These are phyloP conservation scores for Marisa cornuarietis DNA, from an alignment of 1,140 invertebrate species.

Conservation along the genomic window DNA sequence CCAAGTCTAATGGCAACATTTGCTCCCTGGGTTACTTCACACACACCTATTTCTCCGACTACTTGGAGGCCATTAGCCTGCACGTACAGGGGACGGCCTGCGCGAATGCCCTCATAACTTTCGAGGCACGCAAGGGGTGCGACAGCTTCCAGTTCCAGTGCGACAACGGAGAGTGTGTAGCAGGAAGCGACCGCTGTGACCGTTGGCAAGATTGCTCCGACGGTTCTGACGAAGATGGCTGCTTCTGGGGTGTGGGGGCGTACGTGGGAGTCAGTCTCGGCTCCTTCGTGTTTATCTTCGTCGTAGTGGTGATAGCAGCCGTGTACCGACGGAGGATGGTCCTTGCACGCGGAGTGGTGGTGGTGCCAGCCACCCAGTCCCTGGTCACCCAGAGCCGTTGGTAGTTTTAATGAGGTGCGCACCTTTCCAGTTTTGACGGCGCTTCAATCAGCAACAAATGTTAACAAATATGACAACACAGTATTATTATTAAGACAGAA, in stretches of 20 bases:
- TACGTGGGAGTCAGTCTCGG: not conserved
- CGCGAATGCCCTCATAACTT: not conserved
- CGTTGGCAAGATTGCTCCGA: not conserved
- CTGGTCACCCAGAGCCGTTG: not conserved
- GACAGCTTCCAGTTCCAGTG: not conserved
- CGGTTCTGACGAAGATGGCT: not conserved
- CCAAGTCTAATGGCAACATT: not conserved
- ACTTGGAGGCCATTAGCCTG: not conserved
- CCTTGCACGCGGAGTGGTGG: not conserved
- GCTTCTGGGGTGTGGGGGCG: not conserved
- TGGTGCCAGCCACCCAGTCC: not conserved
- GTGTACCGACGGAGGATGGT: not conserved
- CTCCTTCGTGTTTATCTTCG: not conserved
- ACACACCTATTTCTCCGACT: not conserved
- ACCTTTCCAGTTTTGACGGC: no score
- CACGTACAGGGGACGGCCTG: not conserved
- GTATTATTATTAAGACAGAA: no score
- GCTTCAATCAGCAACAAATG: no score
- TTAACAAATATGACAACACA: no score
- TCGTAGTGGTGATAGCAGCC: not conserved
- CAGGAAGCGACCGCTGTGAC: not conserved
- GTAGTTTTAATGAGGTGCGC: no score
- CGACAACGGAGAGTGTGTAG: not conserved
- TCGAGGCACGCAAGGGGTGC: not conserved
- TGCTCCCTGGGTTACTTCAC: not conserved